Evolutionary conservation across 2,797 vertebrate genomes (phyloP).

Genomic region (Phrynocephalus vlangalii): DNA sequence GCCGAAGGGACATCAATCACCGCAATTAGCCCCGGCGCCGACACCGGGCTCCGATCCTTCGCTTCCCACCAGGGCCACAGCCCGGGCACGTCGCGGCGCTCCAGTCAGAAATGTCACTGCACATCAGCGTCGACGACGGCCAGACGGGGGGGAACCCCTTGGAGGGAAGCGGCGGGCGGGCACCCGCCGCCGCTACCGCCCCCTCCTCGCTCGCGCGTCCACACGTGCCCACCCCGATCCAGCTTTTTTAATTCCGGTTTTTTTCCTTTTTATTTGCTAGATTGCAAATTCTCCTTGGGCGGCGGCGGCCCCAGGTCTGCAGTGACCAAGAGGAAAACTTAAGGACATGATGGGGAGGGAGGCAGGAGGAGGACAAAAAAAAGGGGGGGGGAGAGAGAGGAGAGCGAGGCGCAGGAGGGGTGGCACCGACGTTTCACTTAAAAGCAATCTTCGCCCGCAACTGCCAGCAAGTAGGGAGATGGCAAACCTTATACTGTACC

Average conservation of each 20-base stretch:
- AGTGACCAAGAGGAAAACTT: slow-evolving; percentile 54
- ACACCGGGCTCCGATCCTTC: slow-evolving; percentile 55
- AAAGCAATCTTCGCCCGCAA: slow-evolving; percentile 79
- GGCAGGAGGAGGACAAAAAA: background rate
- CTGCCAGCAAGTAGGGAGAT: slow-evolving; percentile 82
- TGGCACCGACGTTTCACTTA: slow-evolving; percentile 71
- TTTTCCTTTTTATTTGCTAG: background rate
- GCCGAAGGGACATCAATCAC: slow-evolving; percentile 72
- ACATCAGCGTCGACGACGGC: slow-evolving; percentile 73
- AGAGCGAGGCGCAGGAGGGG: slow-evolving; percentile 38
- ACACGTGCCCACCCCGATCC: background rate
- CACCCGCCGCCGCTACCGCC: slow-evolving; percentile 59
- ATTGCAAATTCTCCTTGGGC: slow-evolving; percentile 29
- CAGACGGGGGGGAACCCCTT: slow-evolving; percentile 75
- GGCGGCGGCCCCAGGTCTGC: slow-evolving; percentile 55
- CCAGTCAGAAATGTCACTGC: slow-evolving; percentile 71
- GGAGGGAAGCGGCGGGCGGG: slow-evolving; percentile 58
- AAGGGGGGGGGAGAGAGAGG: background rate
- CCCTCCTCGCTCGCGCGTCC: background rate
- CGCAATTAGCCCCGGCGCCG: slow-evolving; percentile 73
- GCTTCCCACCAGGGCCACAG: slow-evolving; percentile 45
- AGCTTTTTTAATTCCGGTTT: too few species aligned
- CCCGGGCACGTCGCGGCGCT: slow-evolving; percentile 72
- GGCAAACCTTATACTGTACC: slow-evolving; percentile 76
- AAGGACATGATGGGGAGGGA: slow-evolving; percentile 19